Evolutionary conservation across 35 echinoderm and acorn worm species (phyloP), one percentile per base, ranked within the genome.

Genomic region (Apostichopus japonicus): DNA sequence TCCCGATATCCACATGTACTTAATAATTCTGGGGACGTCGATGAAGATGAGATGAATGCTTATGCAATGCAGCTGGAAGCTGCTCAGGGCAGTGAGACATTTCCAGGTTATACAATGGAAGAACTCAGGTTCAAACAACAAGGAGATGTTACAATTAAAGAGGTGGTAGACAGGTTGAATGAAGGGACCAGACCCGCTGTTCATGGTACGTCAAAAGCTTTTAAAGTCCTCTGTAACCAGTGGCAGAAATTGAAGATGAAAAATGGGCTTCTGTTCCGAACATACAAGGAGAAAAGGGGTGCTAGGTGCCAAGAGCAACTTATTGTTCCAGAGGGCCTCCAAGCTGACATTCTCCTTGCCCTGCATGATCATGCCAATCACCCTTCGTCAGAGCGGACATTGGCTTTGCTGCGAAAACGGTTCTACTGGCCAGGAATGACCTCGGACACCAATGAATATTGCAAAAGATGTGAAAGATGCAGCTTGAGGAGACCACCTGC

Each of bases 41-140:
- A 33, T 33, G 75, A 77, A 33, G 19, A 33, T 77, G 78, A 80
- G 53, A 5, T 4, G 5, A 80, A 33, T 44, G 21, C 24, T 16
- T 80, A 80, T 80, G 78, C 53, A 55, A 80, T 80, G 78, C 78
- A 80, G 21, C 25, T 80, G 10, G 8, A 80, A 55, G 78, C 53
- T 80, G 25, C 53, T n/a, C n/a, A n/a, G n/a, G n/a, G n/a, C n/a
- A n/a, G n/a, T n/a, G n/a, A n/a, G n/a, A n/a, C n/a, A n/a, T n/a
- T n/a, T n/a, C n/a, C n/a, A n/a, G n/a, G n/a, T n/a, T n/a, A n/a
- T n/a, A n/a, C n/a, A n/a, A n/a, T n/a, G n/a, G n/a, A n/a, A n/a
- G n/a, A n/a, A n/a, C n/a, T n/a, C n/a, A n/a, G n/a, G n/a, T n/a
- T n/a, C n/a, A n/a, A n/a, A n/a, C n/a, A n/a, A n/a, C n/a, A n/a